Conservation (phyloP, 1,140 invertebrate genomes). For the Penaeus chinensis region DNA sequence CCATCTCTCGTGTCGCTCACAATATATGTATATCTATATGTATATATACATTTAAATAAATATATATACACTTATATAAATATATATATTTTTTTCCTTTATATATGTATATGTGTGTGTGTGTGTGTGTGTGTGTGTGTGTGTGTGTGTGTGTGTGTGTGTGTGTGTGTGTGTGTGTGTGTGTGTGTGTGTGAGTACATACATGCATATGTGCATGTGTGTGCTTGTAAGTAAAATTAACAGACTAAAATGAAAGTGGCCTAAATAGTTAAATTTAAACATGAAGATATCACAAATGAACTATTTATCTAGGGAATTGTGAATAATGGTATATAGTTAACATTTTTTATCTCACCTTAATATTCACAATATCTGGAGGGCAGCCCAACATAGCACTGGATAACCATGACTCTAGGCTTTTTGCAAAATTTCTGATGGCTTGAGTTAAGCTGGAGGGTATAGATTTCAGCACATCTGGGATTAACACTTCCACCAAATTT, state of each 20-base stretch:
- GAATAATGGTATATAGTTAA: background rate
- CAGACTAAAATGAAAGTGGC: too few species aligned
- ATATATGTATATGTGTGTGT: too few species aligned
- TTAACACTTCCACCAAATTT: conserved; percentile 93
- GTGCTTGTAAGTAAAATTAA: background rate
- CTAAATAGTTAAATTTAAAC: too few species aligned
- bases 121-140: too few species aligned
- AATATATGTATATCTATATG: too few species aligned
- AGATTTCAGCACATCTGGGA: conserved; percentile 94
- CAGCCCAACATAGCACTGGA: conserved; percentile 87
- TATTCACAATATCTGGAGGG: conserved; percentile 84
- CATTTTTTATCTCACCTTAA: conserved; percentile 75
- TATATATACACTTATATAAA: too few species aligned
- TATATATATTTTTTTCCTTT: too few species aligned
- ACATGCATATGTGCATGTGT: background rate
- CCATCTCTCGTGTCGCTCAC: too few species aligned
- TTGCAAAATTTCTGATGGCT: conserved; percentile 92
- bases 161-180: too few species aligned
- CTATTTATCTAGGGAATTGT: background rate
- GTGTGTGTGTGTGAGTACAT: background rate
- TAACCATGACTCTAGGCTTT: conserved; percentile 89
- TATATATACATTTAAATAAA: too few species aligned
- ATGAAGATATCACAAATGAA: background rate
- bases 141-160: too few species aligned
- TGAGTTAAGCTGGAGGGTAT: conserved; percentile 94